These are phyloP conservation scores for Polypedilum pembai DNA, from an alignment of 1,140 invertebrate species.

Conservation along the genomic window DNA sequence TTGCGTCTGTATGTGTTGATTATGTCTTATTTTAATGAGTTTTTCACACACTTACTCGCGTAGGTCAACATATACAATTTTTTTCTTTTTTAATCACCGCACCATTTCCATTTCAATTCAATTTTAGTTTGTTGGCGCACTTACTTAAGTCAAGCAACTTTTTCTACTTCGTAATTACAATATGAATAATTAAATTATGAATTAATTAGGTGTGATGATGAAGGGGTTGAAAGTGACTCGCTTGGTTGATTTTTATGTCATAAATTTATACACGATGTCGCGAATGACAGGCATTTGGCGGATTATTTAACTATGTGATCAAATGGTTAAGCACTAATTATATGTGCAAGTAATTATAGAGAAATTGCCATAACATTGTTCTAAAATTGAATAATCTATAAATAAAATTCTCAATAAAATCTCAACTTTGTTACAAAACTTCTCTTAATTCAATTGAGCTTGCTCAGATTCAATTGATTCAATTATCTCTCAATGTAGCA, in stretches of 20 bases:
- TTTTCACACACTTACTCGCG: not conserved
- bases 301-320: not conserved
- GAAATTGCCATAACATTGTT: no score
- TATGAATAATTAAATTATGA: slow-evolving; percentile 28
- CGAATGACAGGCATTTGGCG: slow-evolving; percentile 3
- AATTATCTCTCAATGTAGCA: no score
- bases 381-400: no score
- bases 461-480: no score
- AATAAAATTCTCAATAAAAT: no score
- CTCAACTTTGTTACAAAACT: no score
- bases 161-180: slow-evolving; percentile 13
- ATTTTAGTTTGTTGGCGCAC: not conserved
- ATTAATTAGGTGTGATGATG: slow-evolving; percentile 24
- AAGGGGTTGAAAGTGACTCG: slow-evolving; percentile 19
- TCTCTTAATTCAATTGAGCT: no score
- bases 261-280: not conserved
- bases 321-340: not conserved
- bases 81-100: slow-evolving; percentile 26
- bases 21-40: slow-evolving; percentile 5
- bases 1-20: not conserved
- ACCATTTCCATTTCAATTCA: slow-evolving; percentile 6
- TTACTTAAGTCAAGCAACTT: not conserved
- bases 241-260: not conserved
- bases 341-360: no score
- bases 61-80: not conserved